phyloP scores from a whole-genome alignment of 1,140 invertebrate genomes.

The Ruditapes philippinarum region DNA sequence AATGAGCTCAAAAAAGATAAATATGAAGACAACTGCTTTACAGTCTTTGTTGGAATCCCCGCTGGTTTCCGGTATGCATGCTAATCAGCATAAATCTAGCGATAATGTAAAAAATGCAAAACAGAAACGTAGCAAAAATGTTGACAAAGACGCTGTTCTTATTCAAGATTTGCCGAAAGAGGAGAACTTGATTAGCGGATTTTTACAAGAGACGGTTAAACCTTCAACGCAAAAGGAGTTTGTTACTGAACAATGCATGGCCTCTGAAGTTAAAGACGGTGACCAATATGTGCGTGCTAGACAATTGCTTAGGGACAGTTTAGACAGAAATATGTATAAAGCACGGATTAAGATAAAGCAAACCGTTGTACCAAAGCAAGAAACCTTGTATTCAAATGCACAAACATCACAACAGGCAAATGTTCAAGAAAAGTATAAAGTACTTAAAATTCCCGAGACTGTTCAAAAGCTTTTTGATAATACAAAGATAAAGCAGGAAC shows the following conservation, averaged over 20 bases:
- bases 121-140: not conserved
- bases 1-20: not conserved
- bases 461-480: slow-evolving; percentile 40
- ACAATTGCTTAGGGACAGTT: not conserved
- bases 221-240: not conserved
- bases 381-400: not conserved
- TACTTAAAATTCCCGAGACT: slow-evolving; percentile 19
- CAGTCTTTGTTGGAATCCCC: not conserved
- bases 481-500: not conserved
- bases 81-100: not conserved
- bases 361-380: not conserved
- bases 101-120: not conserved
- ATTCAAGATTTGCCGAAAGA: slow-evolving; percentile 51
- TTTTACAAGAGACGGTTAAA: not conserved
- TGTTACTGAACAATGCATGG: not conserved
- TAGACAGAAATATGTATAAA: not conserved
- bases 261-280: not conserved
- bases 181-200: slow-evolving; percentile 5
- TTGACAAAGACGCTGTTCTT: slow-evolving; percentile 13
- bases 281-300: not conserved
- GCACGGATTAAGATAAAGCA: not conserved
- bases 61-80: not conserved
- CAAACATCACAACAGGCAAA: not conserved
- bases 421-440: slow-evolving; percentile 36
- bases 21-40: not conserved